Percentiles rank a stretch among this genome's conserved stretches.
These are phyloP conservation scores for Calliphora vomitoria DNA, from an alignment of 2,888 invertebrate species.

Conservation along the genomic window DNA sequence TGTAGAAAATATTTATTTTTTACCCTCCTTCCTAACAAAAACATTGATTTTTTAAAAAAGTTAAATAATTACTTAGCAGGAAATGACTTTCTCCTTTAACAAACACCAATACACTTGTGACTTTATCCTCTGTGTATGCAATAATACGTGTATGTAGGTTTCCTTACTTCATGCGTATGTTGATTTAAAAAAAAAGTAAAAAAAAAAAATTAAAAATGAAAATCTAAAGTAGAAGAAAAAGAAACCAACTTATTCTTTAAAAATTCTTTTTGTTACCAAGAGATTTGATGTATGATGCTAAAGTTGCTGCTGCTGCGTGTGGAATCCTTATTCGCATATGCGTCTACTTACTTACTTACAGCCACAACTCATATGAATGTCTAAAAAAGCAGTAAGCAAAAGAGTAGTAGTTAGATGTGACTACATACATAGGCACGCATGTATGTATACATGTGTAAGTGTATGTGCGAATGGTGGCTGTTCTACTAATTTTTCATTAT, in stretches of 20 bases:
- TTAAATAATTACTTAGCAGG: background rate
- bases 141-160: background rate
- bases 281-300: constrained; percentile 71
- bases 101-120: background rate
- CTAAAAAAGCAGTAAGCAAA: constrained; percentile 18
- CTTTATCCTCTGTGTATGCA: background rate
- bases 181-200: constrained; percentile 10
- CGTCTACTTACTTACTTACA: constrained; percentile 14
- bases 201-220: constrained; percentile 1
- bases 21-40: too few species aligned
- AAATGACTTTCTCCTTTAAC: background rate
- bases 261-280: constrained; percentile 80
- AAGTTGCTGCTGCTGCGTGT: constrained; percentile 49
- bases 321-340: constrained; percentile 60
- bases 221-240: constrained; percentile 29
- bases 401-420: constrained; percentile 17
- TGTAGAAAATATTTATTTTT: too few species aligned
- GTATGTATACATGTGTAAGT: constrained; percentile 7
- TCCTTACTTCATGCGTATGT: constrained; percentile 23
- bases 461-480: constrained; percentile 57
- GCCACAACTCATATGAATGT: constrained; percentile 18
- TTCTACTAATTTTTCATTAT: constrained; percentile 82
- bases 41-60: too few species aligned
- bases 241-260: constrained; percentile 79
- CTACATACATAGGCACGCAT: too few species aligned